These are phyloP conservation scores for Pagrus major DNA, from an alignment of 2,113 vertebrate species.

Conservation along the genomic window DNA sequence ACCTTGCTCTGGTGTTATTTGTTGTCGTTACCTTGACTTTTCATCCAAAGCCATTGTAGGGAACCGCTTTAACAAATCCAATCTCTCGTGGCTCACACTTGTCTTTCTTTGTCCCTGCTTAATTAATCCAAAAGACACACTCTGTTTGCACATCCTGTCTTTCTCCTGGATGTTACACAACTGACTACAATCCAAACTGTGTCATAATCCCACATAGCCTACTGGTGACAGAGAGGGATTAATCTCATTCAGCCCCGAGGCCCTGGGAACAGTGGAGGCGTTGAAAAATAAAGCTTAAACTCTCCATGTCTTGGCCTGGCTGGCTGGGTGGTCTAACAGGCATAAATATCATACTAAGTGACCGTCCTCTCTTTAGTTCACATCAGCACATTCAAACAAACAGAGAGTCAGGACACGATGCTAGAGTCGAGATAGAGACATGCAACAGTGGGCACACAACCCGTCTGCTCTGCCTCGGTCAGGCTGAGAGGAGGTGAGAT, in stretches of 20 bases:
- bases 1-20: too few relatives aligned
- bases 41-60: constrained; percentile 60
- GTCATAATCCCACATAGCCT: constrained; percentile 52
- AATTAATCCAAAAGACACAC: constrained; percentile 27
- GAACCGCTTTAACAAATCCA: constrained; percentile 52
- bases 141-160: constrained; percentile 49
- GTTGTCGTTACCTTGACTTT: constrained; percentile 21
- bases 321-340: constrained; percentile 81
- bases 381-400: constrained; percentile 80
- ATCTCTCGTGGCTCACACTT: constrained; percentile 21
- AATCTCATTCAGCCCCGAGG: constrained; percentile 60
- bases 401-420: constrained; percentile 34
- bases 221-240: constrained; percentile 67
- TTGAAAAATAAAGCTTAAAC: constrained; percentile 71
- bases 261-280: constrained; percentile 75
- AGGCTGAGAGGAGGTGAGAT: constrained; percentile 37
- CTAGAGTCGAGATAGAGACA: constrained; percentile 34
- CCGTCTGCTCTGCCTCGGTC: background rate
- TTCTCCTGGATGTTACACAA: constrained; percentile 61
- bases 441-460: constrained; percentile 30
- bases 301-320: constrained; percentile 43
- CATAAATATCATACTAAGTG: constrained; percentile 79
- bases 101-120: constrained; percentile 13
- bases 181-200: constrained; percentile 33
- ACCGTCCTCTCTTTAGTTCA: constrained; percentile 76